Evolutionary conservation across 2,888 invertebrate genomes (phyloP).

Genomic region (Andrena praecox): DNA sequence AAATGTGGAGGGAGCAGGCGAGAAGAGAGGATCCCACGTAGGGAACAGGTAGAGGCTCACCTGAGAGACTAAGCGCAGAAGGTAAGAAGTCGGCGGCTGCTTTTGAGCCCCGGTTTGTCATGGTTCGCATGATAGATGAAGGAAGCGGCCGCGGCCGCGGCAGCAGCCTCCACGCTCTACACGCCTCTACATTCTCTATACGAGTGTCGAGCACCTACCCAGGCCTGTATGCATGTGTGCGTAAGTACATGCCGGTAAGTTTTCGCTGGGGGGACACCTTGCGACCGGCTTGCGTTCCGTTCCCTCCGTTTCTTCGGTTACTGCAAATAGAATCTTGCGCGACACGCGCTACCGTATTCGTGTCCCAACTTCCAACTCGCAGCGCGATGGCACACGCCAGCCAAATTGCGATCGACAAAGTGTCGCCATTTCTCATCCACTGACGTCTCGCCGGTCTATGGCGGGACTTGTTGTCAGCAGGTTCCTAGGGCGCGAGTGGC

Average conservation of each 20-base stretch:
- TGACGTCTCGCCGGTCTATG: too few relatives aligned
- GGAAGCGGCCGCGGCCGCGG: conserved; percentile 74
- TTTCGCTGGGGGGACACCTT: conserved; percentile 72
- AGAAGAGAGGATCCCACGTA: conserved; percentile 66
- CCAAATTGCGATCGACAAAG: neutral
- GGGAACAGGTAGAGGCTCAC: conserved; percentile 79
- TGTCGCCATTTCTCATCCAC: neutral
- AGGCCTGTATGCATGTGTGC: neutral
- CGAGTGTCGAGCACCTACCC: too few relatives aligned
- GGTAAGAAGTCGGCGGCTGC: conserved; percentile 81
- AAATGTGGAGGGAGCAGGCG: conserved; percentile 79
- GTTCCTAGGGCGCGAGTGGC: too few relatives aligned
- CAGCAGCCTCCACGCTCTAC: conserved; percentile 60
- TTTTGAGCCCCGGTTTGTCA: conserved; percentile 84
- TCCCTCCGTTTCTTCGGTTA: conserved; percentile 53
- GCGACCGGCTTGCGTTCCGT: conserved; percentile 49
- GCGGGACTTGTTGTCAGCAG: too few relatives aligned
- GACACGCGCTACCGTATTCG: conserved; percentile 44
- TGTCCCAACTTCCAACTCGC: too few relatives aligned
- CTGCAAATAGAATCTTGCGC: conserved; percentile 71
- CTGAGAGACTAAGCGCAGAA: conserved; percentile 75
- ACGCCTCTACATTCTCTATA: conserved; percentile 15
- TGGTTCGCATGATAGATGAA: conserved; percentile 84
- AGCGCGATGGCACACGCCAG: neutral
- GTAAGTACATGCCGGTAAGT: conserved; percentile 65